Evolutionary conservation across 1,140 invertebrate species (phyloP), one percentile per base, ranked within the genome.

Genomic region (Vollenhovia emeryi): DNA sequence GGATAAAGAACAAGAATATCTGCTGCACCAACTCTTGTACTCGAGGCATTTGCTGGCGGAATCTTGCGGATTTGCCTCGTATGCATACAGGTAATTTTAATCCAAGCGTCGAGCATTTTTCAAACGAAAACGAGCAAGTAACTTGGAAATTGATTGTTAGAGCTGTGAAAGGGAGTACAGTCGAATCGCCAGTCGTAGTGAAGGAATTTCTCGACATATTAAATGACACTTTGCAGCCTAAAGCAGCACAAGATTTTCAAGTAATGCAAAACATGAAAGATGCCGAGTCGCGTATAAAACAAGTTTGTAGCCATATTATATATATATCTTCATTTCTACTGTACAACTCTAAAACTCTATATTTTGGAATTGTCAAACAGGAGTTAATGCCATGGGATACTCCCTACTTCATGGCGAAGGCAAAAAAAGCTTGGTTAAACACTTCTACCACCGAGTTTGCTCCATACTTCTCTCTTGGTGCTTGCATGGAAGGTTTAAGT

Each of bases 401-500:
- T 0, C 96, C 97, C 0, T 98, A 98, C 94, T 97, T 97, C 86
- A 97, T 96, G 0, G 95, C 96, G 1, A 96, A 97, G 92, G 96
- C 97, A 0, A 98, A 97, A 92, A 96, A 96, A 9, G 95, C 96
- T 60, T 96, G 97, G 91, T 95, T 98, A 0, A 96, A 97, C 84
- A 96, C 96, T 4, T 96, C 96, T 2, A 95, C 95, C 55, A 92
- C 93, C 43, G 97, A 98, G 90, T 98, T 97, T 91, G 95, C 97
- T 52, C 97, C 98, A 0, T 99, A 99, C 93, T 99, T 99, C 93
- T 99, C 98, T 0, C 95, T 99, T 0, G 99, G 99, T 9, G 96
- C 96, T 69, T 99, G 99, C 91, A 99, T 99, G 98, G 98, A 99
- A 91, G 99, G 99, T 0, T 94, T 99, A 4, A 98, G 98, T 94